Conservation (phyloP, 2,797 vertebrate genomes). For the Chelidonichthys spinosus region DNA sequence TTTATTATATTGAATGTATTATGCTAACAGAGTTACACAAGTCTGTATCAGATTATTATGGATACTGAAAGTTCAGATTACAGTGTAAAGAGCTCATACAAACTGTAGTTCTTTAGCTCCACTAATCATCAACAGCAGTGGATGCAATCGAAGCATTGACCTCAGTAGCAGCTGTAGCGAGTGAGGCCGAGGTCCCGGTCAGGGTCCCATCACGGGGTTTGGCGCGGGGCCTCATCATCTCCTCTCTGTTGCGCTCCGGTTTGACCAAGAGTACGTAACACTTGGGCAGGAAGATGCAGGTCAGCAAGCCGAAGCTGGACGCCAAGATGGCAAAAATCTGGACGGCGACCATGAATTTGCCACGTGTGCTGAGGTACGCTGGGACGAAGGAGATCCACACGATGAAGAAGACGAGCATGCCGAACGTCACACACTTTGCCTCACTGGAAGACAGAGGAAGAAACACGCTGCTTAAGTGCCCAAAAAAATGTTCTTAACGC, state of each 20-base stretch:
- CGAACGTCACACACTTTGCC: slow-evolving; percentile 88
- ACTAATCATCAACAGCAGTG: slow-evolving; percentile 78
- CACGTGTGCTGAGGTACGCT: slow-evolving; percentile 90
- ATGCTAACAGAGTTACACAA: not conserved
- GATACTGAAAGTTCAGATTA: not conserved
- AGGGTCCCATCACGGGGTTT: slow-evolving; percentile 77
- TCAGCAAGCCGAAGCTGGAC: slow-evolving; percentile 89
- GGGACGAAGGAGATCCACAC: slow-evolving; percentile 92
- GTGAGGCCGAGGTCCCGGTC: slow-evolving; percentile 84
- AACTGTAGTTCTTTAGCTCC: slow-evolving; percentile 5
- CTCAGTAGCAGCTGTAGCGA: slow-evolving; percentile 79
- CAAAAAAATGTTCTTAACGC: not conserved
- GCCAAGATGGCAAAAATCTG: slow-evolving; percentile 92
- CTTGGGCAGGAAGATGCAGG: slow-evolving; percentile 90
- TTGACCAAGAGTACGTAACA: slow-evolving; percentile 89
- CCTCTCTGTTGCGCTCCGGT: slow-evolving; percentile 87
- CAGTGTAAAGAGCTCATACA: slow-evolving; percentile 2
- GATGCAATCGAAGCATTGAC: slow-evolving; percentile 77
- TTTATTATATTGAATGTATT: slow-evolving; percentile 32
- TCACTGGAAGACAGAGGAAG: slow-evolving; percentile 75
- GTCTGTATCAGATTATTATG: slow-evolving; percentile 1
- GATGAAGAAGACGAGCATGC: slow-evolving; percentile 91
- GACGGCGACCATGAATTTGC: slow-evolving; percentile 92
- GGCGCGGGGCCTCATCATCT: slow-evolving; percentile 79
- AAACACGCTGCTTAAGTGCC: not conserved